These are phyloP conservation scores for Natrix natrix DNA, from an alignment of 2,797 vertebrate genomes.

Conservation along the genomic window DNA sequence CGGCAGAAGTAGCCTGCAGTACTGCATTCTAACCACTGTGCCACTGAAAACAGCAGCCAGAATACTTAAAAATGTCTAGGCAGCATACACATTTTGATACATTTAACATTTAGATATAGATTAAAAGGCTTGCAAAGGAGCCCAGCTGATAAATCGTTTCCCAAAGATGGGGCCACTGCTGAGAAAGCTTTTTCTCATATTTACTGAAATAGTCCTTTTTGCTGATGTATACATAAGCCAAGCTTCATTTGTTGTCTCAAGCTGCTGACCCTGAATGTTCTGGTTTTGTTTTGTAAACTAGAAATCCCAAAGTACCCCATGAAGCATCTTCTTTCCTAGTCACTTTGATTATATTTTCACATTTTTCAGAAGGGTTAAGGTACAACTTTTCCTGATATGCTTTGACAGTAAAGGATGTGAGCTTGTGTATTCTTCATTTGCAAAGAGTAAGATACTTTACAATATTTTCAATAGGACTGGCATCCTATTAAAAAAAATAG, in stretches of 20 bases:
- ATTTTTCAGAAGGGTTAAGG: not conserved
- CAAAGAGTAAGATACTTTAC: not conserved
- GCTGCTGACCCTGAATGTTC: not conserved
- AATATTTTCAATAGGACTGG: not conserved
- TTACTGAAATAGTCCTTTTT: not conserved
- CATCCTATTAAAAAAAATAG: not conserved
- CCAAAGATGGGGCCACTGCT: not conserved
- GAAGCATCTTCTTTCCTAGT: not conserved
- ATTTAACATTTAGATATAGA: not conserved
- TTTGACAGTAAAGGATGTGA: not conserved
- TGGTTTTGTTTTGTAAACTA: not conserved
- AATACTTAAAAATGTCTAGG: not conserved
- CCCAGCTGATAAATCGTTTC: not conserved
- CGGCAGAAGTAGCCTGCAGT: too few species aligned
- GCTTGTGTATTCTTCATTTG: not conserved
- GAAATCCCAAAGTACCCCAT: not conserved
- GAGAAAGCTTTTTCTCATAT: not conserved
- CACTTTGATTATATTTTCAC: not conserved
- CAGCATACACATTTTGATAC: not conserved
- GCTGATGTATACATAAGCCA: not conserved
- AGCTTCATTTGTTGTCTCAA: not conserved
- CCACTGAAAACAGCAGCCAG: not conserved
- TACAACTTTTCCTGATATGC: not conserved
- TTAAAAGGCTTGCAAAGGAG: not conserved
- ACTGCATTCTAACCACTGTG: too few species aligned